Base-by-base conservation (phyloP, 2,888 invertebrate species). In the Lomographa bimaculata region DNA sequence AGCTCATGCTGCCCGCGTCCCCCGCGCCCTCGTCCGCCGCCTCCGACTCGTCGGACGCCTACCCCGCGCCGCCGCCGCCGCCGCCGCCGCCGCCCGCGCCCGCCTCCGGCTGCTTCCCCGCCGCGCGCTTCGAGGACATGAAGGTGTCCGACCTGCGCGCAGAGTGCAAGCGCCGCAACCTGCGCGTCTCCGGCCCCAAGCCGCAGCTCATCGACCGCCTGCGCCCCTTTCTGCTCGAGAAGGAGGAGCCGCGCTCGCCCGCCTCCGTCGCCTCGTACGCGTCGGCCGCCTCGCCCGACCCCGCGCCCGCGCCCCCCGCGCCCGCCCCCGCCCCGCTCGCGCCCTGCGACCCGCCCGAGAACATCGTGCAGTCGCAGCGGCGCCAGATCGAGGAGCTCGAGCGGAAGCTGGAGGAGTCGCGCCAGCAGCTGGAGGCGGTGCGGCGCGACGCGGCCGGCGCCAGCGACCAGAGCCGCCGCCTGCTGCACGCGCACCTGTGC, bases 141-240 rank as follows among this genome's bases (percentile, higher is more conserved):
- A 98, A 98, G 90, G 98, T 87, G 21, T 97, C 96, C 46, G 98
- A 98, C 72, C 90, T 98, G 55, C 97, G 98, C 75, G 95, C 95
- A 39, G 98, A 98, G 76, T 92, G 98, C 60, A 98, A 98, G 79
- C 94, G 96, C 40, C 92, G 98, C 28, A 98, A 95, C 78, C 89
- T 99, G 44, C 97, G 98, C 2, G 98, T 99, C 0, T 98, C 98
- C 5, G 98, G 98, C 0, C 95, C 98, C 0, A 99, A 99, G 73
- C 97, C 98, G 4, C 97, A 98, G 71, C 86, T 99, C 21, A 95
- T 99, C 40, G 98, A 98, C 73, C 92, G 98, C 21, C 86, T 98
- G 38, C 95, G 95, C 52, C 95, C 95, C 0, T 95, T 92, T 72
- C 65, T 91, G 30, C 64, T 90, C 1, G 79, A 89, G 2, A 79